Evolutionary conservation across 1,140 invertebrate species (phyloP).

Genomic region (Phymorhynchus buccinoides): DNA sequence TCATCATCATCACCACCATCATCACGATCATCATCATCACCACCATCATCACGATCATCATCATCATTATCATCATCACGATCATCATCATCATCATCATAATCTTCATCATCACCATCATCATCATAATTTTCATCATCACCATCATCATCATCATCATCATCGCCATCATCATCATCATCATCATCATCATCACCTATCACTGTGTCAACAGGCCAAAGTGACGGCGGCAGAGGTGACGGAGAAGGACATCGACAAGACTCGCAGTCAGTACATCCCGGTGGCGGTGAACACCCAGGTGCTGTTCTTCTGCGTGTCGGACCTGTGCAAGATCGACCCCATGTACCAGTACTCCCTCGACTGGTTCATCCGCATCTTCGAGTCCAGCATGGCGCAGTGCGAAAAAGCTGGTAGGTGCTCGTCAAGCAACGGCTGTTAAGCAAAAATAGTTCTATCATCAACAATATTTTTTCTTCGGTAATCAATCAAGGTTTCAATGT

Average conservation of each 20-base stretch:
- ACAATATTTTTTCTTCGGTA: no score
- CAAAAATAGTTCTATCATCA: no score
- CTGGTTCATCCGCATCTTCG: constrained; percentile 74
- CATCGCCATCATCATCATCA: constrained; percentile 37
- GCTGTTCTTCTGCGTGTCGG: constrained; percentile 74
- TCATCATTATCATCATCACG: constrained; percentile 36
- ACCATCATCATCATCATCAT: constrained; percentile 29
- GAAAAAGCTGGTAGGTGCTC: constrained; percentile 67
- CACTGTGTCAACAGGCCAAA: constrained; percentile 64
- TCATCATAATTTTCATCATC: constrained; percentile 40
- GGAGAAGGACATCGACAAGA: constrained; percentile 73
- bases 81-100: constrained; percentile 32
- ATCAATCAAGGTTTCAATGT: no score
- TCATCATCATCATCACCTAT: constrained; percentile 26
- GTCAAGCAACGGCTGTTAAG: no score
- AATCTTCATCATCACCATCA: constrained; percentile 35
- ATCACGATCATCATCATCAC: constrained; percentile 14
- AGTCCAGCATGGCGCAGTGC: constrained; percentile 70
- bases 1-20: constrained; percentile 38
- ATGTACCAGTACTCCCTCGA: constrained; percentile 76
- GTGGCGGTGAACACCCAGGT: constrained; percentile 74
- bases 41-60: constrained; percentile 33
- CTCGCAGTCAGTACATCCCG: constrained; percentile 72
- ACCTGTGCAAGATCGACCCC: constrained; percentile 74
- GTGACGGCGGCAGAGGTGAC: constrained; percentile 72